These are phyloP conservation scores for Drosophila erecta DNA, from an alignment of 1,140 invertebrate species.

Conservation along the genomic window DNA sequence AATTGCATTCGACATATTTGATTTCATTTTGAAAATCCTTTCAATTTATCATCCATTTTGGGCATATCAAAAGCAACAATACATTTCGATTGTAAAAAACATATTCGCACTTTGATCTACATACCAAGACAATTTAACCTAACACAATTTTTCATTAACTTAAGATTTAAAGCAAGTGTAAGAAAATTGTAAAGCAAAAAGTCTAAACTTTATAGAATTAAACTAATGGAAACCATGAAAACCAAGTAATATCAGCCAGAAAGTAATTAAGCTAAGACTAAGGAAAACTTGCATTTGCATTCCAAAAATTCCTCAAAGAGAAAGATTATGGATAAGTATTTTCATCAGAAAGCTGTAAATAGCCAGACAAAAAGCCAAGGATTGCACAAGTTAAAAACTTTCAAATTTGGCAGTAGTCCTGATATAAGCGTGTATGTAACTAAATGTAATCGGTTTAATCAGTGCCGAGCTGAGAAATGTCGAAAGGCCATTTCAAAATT, in stretches of 20 bases:
- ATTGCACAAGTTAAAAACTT: slow-evolving; percentile 39
- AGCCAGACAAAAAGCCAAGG: slow-evolving; percentile 34
- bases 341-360: slow-evolving; percentile 48
- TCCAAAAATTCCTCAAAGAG: slow-evolving; percentile 41
- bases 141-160: slow-evolving; percentile 14
- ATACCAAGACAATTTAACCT: slow-evolving; percentile 31
- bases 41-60: slow-evolving; percentile 35
- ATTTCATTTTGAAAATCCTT: slow-evolving; percentile 3
- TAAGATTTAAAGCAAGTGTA: slow-evolving; percentile 39
- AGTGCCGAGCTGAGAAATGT: slow-evolving; percentile 41
- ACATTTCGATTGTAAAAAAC: slow-evolving; percentile 74
- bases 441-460: slow-evolving; percentile 19
- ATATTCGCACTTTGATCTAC: slow-evolving; percentile 38
- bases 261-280: slow-evolving; percentile 16
- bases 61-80: slow-evolving; percentile 62
- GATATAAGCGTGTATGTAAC: slow-evolving; percentile 12
- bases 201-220: slow-evolving; percentile 6
- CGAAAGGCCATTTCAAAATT: neutral
- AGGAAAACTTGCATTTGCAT: slow-evolving; percentile 18
- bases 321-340: slow-evolving; percentile 9
- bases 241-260: slow-evolving; percentile 8
- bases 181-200: slow-evolving; percentile 54
- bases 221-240: slow-evolving; percentile 5
- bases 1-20: slow-evolving; percentile 3
- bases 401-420: slow-evolving; percentile 30